Evolutionary conservation across 2,888 invertebrate genomes (phyloP), one percentile per base, ranked within the genome.

Genomic region (Allacma fusca): DNA sequence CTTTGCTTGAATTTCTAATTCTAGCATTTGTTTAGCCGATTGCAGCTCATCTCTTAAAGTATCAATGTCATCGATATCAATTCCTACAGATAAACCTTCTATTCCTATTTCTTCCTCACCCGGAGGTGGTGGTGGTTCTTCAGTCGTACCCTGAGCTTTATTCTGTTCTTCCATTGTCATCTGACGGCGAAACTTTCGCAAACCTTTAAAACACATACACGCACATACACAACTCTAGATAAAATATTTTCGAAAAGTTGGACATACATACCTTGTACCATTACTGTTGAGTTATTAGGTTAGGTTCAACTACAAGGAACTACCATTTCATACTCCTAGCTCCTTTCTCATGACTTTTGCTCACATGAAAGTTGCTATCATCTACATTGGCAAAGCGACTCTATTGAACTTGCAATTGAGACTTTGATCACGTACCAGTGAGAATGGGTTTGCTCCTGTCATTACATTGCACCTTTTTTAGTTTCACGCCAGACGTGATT

Each of bases 21-120:
- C 95, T 80, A 96, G 88, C 89, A 96, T 91, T 88, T 96, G 95
- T 87, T 96, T 96, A 9, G 95, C 95, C 78, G 95, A 95, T 86
- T 96, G 95, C 57, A 96, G 90, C 86, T 96, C 96, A 86, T 96
- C 96, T 83, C 95, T 90, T 23, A 95, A 92, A 86, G 93, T 94
- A 85, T 96, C 96, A 83, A 96, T 95, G 85, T 96, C 96, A 84
- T 96, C 95, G 89, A 95, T 91, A 85, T 95, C 95, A 86, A 95
- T 71, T 69, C 77, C 67, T 29, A 70, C 44, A 16, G 71, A 59
- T 13, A 65, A 23, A 19, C 19, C 16, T 50, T n/a, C 50, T 50
- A 50, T 19, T 50, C 50, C 50, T 50, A 50, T 50, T 13, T 50
- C 50, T 70, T 81, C 82, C 59, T 76, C 95, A 84, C 92, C 93